Evolutionary conservation across 1,140 invertebrate species (phyloP), one percentile per base, ranked within the genome.

Genomic region (Vanessa atalanta): DNA sequence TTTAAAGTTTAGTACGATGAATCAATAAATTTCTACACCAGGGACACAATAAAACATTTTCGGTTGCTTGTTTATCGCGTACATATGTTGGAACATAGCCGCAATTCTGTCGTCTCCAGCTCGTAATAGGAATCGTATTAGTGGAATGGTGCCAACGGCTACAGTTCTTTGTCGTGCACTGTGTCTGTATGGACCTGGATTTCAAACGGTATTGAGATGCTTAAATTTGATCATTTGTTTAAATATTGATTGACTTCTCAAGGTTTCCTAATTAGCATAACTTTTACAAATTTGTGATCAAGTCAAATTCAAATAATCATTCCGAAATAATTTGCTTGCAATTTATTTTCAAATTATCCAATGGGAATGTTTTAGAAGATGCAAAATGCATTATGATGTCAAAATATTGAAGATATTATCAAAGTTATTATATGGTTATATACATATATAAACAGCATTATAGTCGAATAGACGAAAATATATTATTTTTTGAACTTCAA

Each of bases 91-190:
- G 70, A 72, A 26, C 64, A 65, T 48, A 65, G 47, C 70, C 70
- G 61, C 48, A 61, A 63, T 55, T 50, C 73, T 74, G 73, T 74
- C 65, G 66, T 71, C 70, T 64, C 64, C 69, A 76, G 74, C 50
- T 76, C 70, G 74, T 76, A 80, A 76, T 76, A 76, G 79, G 72
- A 76, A 79, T 80, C 72, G 74, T 80, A 81, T 81, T 81, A 80
- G 76, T 79, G 78, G 80, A 83, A 81, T 75, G 50, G 70, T 81
- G 74, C 79, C 80, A 80, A 75, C 65, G 67, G 67, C 43, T 69
- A 69, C 51, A 57, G 67, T 60, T 73, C 63, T 69, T 69, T 69
- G 67, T 69, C 9, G 31, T 60, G 67, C 55, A 47, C 16, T 61
- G 43, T 69, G n/a, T 23, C 67, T n/a, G 55, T 60, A 9, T 20